Evolutionary conservation across 2,113 vertebrate genomes (phyloP).

Genomic region (Dasyprocta punctata): DNA sequence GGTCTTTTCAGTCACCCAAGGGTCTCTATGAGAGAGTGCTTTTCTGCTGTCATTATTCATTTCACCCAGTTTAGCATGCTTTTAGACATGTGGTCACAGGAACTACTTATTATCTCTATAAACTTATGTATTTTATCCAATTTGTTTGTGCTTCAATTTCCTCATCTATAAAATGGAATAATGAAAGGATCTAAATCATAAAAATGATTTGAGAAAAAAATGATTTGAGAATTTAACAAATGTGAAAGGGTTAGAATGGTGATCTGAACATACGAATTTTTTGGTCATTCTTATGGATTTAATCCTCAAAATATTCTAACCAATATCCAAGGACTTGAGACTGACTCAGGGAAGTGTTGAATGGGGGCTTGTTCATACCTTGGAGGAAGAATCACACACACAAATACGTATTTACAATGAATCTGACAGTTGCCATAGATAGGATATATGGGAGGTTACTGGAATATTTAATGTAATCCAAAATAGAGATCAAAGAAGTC

Average conservation of each 20-base stretch:
- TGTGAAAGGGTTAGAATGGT: not conserved
- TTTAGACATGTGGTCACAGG: not conserved
- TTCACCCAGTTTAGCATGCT: not conserved
- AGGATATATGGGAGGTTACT: not conserved
- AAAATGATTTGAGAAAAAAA: not conserved
- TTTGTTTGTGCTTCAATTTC: not conserved
- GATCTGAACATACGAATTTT: not conserved
- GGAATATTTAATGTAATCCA: not conserved
- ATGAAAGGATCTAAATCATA: not conserved
- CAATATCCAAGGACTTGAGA: not conserved
- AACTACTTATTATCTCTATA: not conserved
- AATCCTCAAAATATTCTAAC: not conserved
- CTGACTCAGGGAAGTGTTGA: not conserved
- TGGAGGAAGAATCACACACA: not conserved
- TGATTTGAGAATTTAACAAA: constrained; percentile 29
- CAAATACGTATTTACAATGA: not conserved
- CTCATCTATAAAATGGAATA: not conserved
- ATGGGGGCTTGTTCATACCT: not conserved
- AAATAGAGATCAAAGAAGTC: not conserved
- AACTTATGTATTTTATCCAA: not conserved
- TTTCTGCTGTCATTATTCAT: not conserved
- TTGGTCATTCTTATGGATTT: not conserved
- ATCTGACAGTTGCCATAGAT: not conserved
- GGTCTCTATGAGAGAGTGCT: not conserved
- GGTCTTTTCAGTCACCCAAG: not conserved